Evolutionary conservation across 2,797 vertebrate species (phyloP).

Genomic region (Aldrovandia affinis): DNA sequence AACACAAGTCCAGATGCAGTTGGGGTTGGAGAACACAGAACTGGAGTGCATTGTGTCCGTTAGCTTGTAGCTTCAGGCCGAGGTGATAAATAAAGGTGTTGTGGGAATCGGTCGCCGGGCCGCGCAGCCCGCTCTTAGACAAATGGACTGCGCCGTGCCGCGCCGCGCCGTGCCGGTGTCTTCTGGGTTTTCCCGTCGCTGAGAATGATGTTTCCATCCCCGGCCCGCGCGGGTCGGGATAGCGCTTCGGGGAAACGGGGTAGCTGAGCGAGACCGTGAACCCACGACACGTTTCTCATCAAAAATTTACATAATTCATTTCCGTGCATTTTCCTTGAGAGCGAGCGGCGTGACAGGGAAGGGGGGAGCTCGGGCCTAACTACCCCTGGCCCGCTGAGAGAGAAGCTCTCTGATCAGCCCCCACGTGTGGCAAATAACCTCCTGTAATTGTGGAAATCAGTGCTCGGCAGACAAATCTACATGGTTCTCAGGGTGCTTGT

Average conservation of each 20-base stretch:
- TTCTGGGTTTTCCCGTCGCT: constrained; percentile 72
- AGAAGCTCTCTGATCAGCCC: constrained; percentile 67
- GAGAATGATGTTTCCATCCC: constrained; percentile 76
- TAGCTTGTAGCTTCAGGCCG: constrained; percentile 67
- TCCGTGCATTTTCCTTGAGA: constrained; percentile 79
- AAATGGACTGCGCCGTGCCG: constrained; percentile 72
- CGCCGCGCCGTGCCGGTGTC: constrained; percentile 65
- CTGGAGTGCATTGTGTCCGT: constrained; percentile 64
- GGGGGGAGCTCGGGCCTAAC: constrained; percentile 71
- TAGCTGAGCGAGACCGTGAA: constrained; percentile 79
- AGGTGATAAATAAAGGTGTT: constrained; percentile 80
- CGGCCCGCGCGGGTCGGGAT: constrained; percentile 71
- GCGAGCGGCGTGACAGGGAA: constrained; percentile 67
- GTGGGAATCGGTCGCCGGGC: constrained; percentile 76
- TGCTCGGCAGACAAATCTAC: constrained; percentile 64
- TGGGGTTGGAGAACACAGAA: constrained; percentile 36
- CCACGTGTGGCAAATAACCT: constrained; percentile 56
- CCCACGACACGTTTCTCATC: constrained; percentile 79
- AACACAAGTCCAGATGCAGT: constrained; percentile 40
- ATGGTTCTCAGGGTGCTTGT: constrained; percentile 54
- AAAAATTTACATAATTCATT: constrained; percentile 88
- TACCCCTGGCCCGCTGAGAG: constrained; percentile 67
- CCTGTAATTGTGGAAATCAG: constrained; percentile 55
- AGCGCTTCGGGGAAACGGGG: constrained; percentile 69
- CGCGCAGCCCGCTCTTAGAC: constrained; percentile 78